Base-by-base conservation (phyloP, 2,113 vertebrate species). In the Hypomesus transpacificus region DNA sequence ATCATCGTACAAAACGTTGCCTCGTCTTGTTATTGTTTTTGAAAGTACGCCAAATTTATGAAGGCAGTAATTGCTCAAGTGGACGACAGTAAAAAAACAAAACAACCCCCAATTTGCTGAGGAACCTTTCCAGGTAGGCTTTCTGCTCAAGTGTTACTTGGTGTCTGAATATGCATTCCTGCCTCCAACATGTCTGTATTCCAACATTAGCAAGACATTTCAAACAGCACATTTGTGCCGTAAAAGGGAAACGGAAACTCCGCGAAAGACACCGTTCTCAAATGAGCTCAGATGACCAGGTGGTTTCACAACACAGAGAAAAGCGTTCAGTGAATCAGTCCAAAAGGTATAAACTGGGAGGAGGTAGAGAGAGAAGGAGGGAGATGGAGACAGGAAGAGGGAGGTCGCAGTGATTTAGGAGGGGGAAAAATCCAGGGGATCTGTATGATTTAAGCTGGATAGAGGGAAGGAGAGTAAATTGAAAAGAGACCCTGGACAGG, bases 161-260 rank as follows among this genome's bases (percentile, higher is more conserved):
- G 31, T 34, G 31, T 34, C 31, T 34, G 31, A 34, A 34, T 34
- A 5, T 34, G 5, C 73, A 74, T 78, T 66, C 52, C 75, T 75
- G 85, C 78, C 81, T 74, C 75, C 72, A 79, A 77, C 76, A 78
- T 83, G 24, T 26, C 24, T 26, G 24, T 71, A 83, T 78, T 68
- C 67, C 61, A 46, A 46, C 8, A 46, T 7, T 4, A 39, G 6
- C 34, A 8, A 46, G 1, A 46, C 39, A 7, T 46, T 11, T 46
- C 39, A 46, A 46, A 46, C 39, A 1, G 39, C 39, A 46, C 8
- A 8, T 34, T 34, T 34, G 16, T 64, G 20, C 58, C 52, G 17
- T 56, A 65, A 34, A 70, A 74, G 70, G 39, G 54, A 74, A 83
- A 73, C 76, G 74, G 52, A 70, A 13, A 9, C 39, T 46, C 21